Percentiles rank a stretch among this genome's conserved stretches.
phyloP scores from a whole-genome alignment of 2,888 invertebrate species.

The Micoletzkya japonica region DNA sequence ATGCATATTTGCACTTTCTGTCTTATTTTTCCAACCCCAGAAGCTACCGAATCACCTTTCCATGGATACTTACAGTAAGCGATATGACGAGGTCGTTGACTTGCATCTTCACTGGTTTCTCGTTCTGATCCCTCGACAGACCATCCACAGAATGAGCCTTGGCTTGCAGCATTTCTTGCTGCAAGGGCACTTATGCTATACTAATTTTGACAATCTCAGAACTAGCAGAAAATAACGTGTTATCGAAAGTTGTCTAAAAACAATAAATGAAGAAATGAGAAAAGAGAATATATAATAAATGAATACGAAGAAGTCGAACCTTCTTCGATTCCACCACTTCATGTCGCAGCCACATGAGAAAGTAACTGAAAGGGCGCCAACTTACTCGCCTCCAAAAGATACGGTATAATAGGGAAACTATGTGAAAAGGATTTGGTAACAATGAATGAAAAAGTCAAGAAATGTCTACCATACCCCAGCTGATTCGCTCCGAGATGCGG shows the following conservation, averaged over 20 bases:
- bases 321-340: constrained; percentile 43
- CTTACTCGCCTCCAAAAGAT: not conserved
- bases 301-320: not conserved
- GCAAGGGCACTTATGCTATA: no score
- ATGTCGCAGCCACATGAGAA: constrained; percentile 58
- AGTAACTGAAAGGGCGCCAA: constrained; percentile 34
- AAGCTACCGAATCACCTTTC: not conserved
- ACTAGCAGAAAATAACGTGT: no score
- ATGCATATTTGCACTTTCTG: no score
- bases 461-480: constrained; percentile 44
- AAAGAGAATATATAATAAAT: constrained; percentile 4
- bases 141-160: constrained; percentile 42
- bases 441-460: constrained; percentile 6
- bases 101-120: constrained; percentile 46
- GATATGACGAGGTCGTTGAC: constrained; percentile 52
- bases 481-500: constrained; percentile 54
- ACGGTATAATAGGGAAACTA: not conserved
- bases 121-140: constrained; percentile 54
- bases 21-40: not conserved
- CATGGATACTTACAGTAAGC: constrained; percentile 39
- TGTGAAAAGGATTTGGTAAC: constrained; percentile 3
- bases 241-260: no score
- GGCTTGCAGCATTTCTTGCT: constrained; percentile 30
- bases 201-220: no score
- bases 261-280: no score